Evolutionary conservation across 2,888 invertebrate genomes (phyloP).

Genomic region (Drosophila prolongata): DNA sequence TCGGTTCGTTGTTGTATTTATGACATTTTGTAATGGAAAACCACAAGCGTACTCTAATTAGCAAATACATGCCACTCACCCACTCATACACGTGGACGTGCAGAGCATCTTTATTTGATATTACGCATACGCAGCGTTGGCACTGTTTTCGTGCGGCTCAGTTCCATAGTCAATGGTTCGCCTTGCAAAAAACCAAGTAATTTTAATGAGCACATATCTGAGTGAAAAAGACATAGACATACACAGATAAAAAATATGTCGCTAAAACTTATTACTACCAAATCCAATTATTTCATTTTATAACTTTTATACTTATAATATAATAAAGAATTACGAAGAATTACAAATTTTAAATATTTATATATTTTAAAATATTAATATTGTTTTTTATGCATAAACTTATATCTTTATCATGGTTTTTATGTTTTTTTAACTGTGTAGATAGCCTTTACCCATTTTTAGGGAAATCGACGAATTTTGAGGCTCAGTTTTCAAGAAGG

Average conservation of each 20-base stretch:
- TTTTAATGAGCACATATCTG: slow-evolving; percentile 33
- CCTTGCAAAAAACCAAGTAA: slow-evolving; percentile 3
- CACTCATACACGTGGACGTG: slow-evolving; percentile 6
- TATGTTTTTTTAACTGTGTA: neutral
- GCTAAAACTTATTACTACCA: too few relatives aligned
- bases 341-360: too few relatives aligned
- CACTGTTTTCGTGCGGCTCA: slow-evolving; percentile 4
- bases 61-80: slow-evolving; percentile 34
- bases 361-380: too few relatives aligned
- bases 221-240: neutral
- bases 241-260: neutral
- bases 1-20: slow-evolving; percentile 31
- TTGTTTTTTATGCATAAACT: too few relatives aligned
- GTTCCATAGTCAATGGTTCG: slow-evolving; percentile 19
- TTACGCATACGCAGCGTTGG: slow-evolving; percentile 25
- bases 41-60: slow-evolving; percentile 48
- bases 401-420: too few relatives aligned
- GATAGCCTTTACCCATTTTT: neutral
- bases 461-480: neutral
- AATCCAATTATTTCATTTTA: too few relatives aligned
- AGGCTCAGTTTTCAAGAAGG: neutral
- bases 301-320: too few relatives aligned
- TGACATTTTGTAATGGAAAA: slow-evolving; percentile 49
- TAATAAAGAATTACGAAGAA: too few relatives aligned
- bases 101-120: slow-evolving; percentile 17